These are phyloP conservation scores for Aurelia aurita complex sp. Pacific DNA, from an alignment of 30 jellyfish, hydroid and myxozoan genomes.

Conservation along the genomic window DNA sequence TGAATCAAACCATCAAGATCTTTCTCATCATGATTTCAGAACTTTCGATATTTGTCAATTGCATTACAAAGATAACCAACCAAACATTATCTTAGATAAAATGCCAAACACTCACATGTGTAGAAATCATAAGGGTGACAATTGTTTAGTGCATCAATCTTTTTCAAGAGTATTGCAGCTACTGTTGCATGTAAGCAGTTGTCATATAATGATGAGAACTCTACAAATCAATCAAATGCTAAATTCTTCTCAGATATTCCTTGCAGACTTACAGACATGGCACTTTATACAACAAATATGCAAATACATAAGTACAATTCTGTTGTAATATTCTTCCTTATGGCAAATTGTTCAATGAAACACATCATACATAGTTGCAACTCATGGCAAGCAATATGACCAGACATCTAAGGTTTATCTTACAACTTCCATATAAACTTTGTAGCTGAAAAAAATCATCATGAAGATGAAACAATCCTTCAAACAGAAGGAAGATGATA, in stretches of 20 bases:
- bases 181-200: background rate
- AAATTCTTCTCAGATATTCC: background rate
- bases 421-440: background rate
- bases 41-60: no score
- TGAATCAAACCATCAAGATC: no score
- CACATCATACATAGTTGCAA: background rate
- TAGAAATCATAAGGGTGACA: background rate
- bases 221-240: background rate
- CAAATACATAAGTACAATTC: background rate
- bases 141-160: conserved; percentile 2
- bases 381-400: background rate
- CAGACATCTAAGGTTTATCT: background rate
- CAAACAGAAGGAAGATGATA: no score
- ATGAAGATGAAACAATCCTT: no score
- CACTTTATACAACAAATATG: background rate
- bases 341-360: background rate
- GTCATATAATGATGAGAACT: background rate
- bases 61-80: background rate
- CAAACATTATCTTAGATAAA: background rate
- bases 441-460: no score
- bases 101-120: background rate
- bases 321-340: background rate
- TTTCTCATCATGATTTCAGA: no score
- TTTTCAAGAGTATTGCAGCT: background rate
- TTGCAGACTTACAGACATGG: no score